These are phyloP conservation scores for Perccottus glenii DNA, from an alignment of 2,113 vertebrate species.

Conservation along the genomic window DNA sequence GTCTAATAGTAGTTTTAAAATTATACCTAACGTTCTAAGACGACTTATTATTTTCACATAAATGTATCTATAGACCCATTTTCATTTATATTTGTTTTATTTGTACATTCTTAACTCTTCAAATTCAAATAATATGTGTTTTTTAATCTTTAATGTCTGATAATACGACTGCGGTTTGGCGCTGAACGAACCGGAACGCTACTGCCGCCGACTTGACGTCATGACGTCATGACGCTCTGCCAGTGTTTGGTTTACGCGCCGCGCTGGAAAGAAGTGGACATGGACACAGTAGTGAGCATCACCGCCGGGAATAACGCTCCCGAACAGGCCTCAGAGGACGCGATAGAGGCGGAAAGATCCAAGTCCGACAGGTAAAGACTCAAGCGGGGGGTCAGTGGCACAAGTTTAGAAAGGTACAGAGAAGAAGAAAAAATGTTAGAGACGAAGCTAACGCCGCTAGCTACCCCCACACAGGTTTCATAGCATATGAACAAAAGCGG, in stretches of 20 bases:
- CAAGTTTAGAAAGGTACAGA: not conserved
- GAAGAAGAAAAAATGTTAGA: not conserved
- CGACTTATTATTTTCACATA: too few species aligned
- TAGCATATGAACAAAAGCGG: slow-evolving; percentile 8
- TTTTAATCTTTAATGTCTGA: too few species aligned
- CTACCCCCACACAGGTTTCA: slow-evolving; percentile 1
- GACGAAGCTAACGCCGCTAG: slow-evolving; percentile 16
- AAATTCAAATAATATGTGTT: too few species aligned
- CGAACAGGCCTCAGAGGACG: slow-evolving; percentile 42
- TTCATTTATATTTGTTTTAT: too few species aligned
- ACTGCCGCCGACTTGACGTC: not conserved
- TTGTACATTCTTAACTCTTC: too few species aligned
- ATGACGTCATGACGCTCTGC: slow-evolving; percentile 54
- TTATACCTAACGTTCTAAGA: too few species aligned
- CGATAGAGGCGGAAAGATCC: slow-evolving; percentile 47
- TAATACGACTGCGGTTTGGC: too few species aligned
- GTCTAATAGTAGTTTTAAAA: too few species aligned
- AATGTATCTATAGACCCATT: too few species aligned
- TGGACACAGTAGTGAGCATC: slow-evolving; percentile 44
- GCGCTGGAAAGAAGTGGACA: slow-evolving; percentile 13
- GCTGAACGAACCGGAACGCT: not conserved
- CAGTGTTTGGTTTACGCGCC: slow-evolving; percentile 63
- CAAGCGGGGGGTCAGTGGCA: not conserved
- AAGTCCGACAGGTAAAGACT: slow-evolving; percentile 72
- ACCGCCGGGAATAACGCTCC: slow-evolving; percentile 29